Evolutionary conservation across 1,140 invertebrate genomes (phyloP).

Genomic region (Schlechtendalia chinensis): DNA sequence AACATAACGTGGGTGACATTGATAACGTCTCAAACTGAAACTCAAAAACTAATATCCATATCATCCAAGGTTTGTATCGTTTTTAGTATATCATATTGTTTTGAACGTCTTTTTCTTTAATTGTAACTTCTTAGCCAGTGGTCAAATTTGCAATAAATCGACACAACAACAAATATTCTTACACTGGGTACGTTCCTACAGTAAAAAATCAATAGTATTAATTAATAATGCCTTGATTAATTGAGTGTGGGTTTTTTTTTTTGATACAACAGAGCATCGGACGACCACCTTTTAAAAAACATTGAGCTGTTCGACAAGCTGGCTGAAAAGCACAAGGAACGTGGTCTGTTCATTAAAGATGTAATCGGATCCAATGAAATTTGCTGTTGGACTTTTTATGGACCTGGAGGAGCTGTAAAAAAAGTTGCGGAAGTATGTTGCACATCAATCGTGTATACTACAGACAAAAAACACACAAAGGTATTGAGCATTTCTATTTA

Average conservation of each 20-base stretch:
- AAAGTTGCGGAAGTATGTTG: slow-evolving; percentile 97
- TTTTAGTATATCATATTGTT: background rate
- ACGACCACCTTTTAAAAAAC: slow-evolving; percentile 98
- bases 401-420: slow-evolving; percentile 71
- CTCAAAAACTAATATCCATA: slow-evolving; percentile 82
- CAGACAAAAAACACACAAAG: slow-evolving; percentile 98
- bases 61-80: slow-evolving; percentile 72
- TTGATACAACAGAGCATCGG: slow-evolving; percentile 73
- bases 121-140: slow-evolving; percentile 68
- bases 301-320: slow-evolving; percentile 98
- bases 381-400: slow-evolving; percentile 98
- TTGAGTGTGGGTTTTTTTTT: background rate
- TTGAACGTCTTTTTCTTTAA: background rate
- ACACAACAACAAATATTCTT: slow-evolving; percentile 99
- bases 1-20: slow-evolving; percentile 89
- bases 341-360: slow-evolving; percentile 97
- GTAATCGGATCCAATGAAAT: slow-evolving; percentile 98
- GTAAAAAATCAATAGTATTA: background rate
- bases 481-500: slow-evolving; percentile 56
- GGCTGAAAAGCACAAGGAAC: slow-evolving; percentile 88
- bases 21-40: slow-evolving; percentile 93
- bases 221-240: background rate
- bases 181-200: slow-evolving; percentile 70
- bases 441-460: slow-evolving; percentile 98
- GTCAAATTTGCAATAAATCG: slow-evolving; percentile 96